These are phyloP conservation scores for Proisotoma minuta DNA, from an alignment of 2,888 invertebrate species.

Conservation along the genomic window DNA sequence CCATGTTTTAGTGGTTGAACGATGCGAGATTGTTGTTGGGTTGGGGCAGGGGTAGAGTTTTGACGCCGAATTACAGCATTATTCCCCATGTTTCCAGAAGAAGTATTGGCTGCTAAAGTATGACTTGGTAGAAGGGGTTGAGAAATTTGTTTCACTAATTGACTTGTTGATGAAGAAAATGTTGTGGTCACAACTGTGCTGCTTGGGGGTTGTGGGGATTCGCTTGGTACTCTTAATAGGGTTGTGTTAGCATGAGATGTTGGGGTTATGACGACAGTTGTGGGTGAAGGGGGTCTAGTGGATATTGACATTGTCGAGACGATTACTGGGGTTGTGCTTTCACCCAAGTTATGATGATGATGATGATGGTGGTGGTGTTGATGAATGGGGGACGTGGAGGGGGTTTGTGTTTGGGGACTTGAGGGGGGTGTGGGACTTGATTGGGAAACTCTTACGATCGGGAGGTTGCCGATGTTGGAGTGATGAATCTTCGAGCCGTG, in stretches of 20 bases:
- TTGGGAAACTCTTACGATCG: conserved; percentile 46
- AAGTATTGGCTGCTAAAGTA: conserved; percentile 20
- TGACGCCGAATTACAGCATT: conserved; percentile 43
- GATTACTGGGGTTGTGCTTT: conserved; percentile 11
- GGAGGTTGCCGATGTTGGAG: conserved; percentile 28
- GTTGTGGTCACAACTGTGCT: conserved; percentile 13
- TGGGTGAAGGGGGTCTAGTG: conserved; percentile 8
- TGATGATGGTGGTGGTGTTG: conserved; percentile 14
- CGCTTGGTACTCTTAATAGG: conserved; percentile 32
- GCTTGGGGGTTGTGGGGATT: conserved; percentile 17
- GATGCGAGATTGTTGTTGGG: conserved; percentile 15
- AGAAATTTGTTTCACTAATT: conserved; percentile 46
- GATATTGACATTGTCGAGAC: conserved; percentile 6
- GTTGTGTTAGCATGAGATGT: conserved; percentile 14
- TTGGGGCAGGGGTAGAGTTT: conserved; percentile 39
- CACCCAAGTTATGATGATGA: conserved; percentile 2
- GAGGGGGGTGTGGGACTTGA: conserved; percentile 46
- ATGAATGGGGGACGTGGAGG: conserved; percentile 4
- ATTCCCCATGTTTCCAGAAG: no score
- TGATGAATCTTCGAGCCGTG: conserved; percentile 10
- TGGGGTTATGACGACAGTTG: conserved; percentile 12
- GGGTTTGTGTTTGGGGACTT: conserved; percentile 34
- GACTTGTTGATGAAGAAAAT: conserved; percentile 15
- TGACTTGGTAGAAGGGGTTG: conserved; percentile 42
- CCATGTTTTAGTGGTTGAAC: conserved; percentile 13